Base-by-base conservation (phyloP, 1,140 invertebrate species). In the Drosophila bifasciata region DNA sequence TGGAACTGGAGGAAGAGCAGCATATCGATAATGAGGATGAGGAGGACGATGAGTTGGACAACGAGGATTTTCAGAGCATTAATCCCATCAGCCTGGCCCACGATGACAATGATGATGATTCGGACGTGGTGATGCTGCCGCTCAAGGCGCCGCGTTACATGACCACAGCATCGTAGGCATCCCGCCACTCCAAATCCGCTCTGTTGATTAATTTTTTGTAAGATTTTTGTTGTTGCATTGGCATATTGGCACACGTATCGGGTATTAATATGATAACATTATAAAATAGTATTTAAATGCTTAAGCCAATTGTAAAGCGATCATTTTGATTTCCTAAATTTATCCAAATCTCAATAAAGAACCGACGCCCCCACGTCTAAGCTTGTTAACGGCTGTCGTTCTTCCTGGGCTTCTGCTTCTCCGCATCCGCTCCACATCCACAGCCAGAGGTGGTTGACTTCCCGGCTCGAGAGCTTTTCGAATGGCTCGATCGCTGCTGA, bases 21-120 rank as follows among this genome's bases (percentile, higher is more conserved):
- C 28, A 9, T 32, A 2, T 9, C 28, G 28, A 9, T 32, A 5
- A 32, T 9, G 46, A 16, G 5, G 61, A 49, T 9, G 55, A 72
- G 4, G 76, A 85, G 19, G 80, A 85, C 8, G 67, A 64, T 36
- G 46, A 80, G 19, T 57, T 85, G 13, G 80, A 86, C 25, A 63
- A 32, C 17, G 80, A 85, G 5, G 80, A 85, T 49, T 85, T 85
- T 25, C 60, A 77, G 0, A 81, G 57, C 46, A 81, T 85, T 4
- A 80, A 80, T 40, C 67, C 76, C 23, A 73, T 45, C 53, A 39
- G 51, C 6, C 15, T 66, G 15, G 7, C 23, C 9, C 28, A 25
- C 13, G 17, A 58, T 36, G 45, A 28, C 5, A 73, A 63, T 41
- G 60, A 74, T 40, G 70, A 57, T 41, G 59, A 63, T 40, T 45